These are phyloP conservation scores for Meriones unguiculatus DNA, from an alignment of 2,113 vertebrate species.

Conservation along the genomic window DNA sequence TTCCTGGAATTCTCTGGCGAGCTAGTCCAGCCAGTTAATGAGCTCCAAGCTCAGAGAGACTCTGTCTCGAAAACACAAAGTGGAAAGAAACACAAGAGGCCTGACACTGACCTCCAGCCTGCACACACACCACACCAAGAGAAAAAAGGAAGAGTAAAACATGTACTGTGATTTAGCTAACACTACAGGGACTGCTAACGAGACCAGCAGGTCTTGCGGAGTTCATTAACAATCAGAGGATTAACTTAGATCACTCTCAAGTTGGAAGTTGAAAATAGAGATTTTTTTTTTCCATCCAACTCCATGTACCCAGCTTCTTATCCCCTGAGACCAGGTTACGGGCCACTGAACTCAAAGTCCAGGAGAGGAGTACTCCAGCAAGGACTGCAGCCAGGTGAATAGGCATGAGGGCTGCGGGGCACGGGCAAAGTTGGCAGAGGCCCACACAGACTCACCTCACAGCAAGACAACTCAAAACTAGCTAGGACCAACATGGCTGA, in stretches of 20 bases:
- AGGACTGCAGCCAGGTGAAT: background rate
- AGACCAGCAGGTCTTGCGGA: background rate
- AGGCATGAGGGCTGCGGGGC: background rate
- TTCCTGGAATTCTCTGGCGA: background rate
- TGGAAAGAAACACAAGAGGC: background rate
- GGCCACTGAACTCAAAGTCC: background rate
- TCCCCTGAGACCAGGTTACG: background rate
- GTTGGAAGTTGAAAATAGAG: conserved; percentile 7
- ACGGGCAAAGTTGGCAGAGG: background rate
- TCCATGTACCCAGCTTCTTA: background rate
- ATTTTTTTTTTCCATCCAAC: background rate
- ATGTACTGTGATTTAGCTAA: background rate
- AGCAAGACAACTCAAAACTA: background rate
- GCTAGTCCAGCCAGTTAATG: background rate
- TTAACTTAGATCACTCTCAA: background rate
- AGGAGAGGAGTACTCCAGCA: background rate
- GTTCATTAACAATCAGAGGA: background rate
- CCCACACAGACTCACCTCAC: background rate
- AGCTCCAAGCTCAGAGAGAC: background rate
- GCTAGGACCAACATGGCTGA: background rate
- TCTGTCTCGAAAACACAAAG: background rate
- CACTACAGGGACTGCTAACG: background rate
- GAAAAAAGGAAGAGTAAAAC: background rate
- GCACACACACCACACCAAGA: background rate
- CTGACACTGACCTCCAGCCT: background rate